A percentile compares a stretch with the other conserved stretches of the same genome.
Evolutionary conservation across 2,888 invertebrate species (phyloP).

Genomic region (Cistogaster globosa): DNA sequence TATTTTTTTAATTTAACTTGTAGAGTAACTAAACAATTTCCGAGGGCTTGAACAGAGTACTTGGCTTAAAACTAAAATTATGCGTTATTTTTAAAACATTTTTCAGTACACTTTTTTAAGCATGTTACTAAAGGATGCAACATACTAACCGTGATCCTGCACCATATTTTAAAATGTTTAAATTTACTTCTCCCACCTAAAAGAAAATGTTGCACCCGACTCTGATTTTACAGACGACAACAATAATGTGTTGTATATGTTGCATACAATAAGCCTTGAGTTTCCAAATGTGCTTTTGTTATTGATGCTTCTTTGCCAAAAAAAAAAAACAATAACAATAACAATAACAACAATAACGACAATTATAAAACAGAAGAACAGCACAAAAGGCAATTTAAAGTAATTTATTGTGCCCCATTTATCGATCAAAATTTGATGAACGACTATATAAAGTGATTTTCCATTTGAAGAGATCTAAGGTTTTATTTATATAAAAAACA

Average conservation of each 20-base stretch:
- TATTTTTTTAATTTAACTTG: too few relatives aligned
- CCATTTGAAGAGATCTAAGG: constrained; percentile 42
- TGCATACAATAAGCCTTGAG: constrained; percentile 47
- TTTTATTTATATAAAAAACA: constrained; percentile 15
- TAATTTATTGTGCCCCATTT: constrained; percentile 67
- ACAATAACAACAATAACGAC: not conserved
- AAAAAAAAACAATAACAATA: constrained; percentile 1
- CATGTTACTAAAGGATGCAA: too few relatives aligned
- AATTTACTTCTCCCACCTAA: not conserved
- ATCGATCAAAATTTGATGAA: constrained; percentile 57
- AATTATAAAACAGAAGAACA: constrained; percentile 30
- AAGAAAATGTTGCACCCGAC: not conserved
- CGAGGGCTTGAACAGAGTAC: too few relatives aligned
- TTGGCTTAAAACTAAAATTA: too few relatives aligned
- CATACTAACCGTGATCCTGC: too few relatives aligned
- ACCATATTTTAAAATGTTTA: too few relatives aligned
- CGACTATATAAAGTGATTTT: constrained; percentile 57
- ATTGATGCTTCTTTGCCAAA: constrained; percentile 44
- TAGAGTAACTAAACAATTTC: too few relatives aligned
- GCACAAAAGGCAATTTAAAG: constrained; percentile 61
- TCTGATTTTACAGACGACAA: constrained; percentile 2
- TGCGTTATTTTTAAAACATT: too few relatives aligned
- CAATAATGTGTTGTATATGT: constrained; percentile 19
- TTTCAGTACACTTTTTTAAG: too few relatives aligned
- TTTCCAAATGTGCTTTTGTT: constrained; percentile 49